A percentile compares a stretch with the other conserved stretches of the same genome.
Evolutionary conservation across 2,888 invertebrate genomes (phyloP).

Genomic region (Hermaeophaga mercurialis): DNA sequence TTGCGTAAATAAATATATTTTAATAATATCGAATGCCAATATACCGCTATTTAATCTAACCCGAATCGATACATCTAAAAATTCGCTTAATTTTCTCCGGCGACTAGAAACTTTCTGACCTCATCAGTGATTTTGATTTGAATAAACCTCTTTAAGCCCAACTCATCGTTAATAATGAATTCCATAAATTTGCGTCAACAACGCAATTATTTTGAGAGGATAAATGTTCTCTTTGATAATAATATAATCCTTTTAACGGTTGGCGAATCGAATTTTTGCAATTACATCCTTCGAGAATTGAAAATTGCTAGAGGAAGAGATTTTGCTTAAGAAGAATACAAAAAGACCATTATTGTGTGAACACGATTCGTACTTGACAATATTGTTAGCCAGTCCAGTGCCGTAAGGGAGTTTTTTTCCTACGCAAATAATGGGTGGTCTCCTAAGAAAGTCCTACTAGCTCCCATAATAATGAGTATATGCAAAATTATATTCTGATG

Average conservation of each 20-base stretch:
- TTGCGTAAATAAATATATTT: too few relatives aligned
- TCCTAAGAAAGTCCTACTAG: too few relatives aligned
- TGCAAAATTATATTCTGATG: too few relatives aligned
- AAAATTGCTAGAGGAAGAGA: conserved; percentile 5
- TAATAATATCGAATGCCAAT: too few relatives aligned
- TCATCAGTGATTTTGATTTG: not conserved
- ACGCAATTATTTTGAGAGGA: conserved; percentile 9
- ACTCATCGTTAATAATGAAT: conserved; percentile 22
- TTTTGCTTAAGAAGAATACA: not conserved
- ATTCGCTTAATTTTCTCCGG: not conserved
- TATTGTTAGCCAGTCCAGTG: not conserved
- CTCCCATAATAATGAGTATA: too few relatives aligned
- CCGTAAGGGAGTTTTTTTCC: not conserved
- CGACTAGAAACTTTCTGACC: not conserved
- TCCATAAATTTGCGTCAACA: conserved; percentile 17
- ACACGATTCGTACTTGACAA: conserved; percentile 2
- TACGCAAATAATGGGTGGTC: too few relatives aligned
- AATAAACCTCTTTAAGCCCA: conserved; percentile 8
- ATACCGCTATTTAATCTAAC: too few relatives aligned
- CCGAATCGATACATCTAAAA: too few relatives aligned
- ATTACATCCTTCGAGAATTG: conserved; percentile 1
- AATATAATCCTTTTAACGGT: conserved; percentile 4
- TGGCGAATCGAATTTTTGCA: conserved; percentile 5
- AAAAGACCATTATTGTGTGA: not conserved
- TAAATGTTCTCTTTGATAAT: conserved; percentile 18